These are phyloP conservation scores for Sylvilagus floridanus DNA, from an alignment of 2,797 vertebrate species.

Conservation along the genomic window DNA sequence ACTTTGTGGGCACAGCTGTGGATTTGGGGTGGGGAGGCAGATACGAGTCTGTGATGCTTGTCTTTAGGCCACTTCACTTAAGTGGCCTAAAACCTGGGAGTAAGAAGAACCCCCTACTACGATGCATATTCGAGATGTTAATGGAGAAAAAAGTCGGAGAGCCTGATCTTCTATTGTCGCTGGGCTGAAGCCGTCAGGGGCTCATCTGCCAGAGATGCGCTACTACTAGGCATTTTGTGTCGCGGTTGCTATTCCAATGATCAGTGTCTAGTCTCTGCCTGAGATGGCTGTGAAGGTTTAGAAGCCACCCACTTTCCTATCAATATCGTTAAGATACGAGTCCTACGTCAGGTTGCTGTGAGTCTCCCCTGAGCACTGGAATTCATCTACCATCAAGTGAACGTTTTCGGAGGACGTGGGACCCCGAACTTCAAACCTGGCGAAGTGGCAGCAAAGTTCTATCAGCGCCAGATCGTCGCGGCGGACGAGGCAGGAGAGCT, in stretches of 20 bases:
- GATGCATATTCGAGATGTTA: neutral
- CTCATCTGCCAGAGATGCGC: neutral
- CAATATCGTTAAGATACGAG: neutral
- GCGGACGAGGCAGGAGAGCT: neutral
- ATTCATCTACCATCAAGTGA: neutral
- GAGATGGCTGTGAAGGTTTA: neutral
- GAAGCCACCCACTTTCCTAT: neutral
- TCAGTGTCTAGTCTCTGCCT: neutral
- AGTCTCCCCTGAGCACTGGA: neutral
- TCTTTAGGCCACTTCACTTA: neutral
- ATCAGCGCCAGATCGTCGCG: rapidly evolving
- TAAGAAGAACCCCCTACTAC: too few species aligned
- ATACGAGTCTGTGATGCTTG: neutral
- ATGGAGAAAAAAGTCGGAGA: neutral
- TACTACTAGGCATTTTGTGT: neutral
- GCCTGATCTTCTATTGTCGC: neutral
- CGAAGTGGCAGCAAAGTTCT: neutral
- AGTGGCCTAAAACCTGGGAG: too few species aligned
- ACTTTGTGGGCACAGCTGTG: rapidly evolving
- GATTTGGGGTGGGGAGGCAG: neutral
- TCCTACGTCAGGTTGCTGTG: neutral
- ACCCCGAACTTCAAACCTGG: neutral
- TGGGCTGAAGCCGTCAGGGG: neutral
- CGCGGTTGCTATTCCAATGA: neutral
- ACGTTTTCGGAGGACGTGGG: neutral